These are phyloP conservation scores for Anolis apletophallus DNA, from an alignment of 2,797 vertebrate species.

Conservation along the genomic window DNA sequence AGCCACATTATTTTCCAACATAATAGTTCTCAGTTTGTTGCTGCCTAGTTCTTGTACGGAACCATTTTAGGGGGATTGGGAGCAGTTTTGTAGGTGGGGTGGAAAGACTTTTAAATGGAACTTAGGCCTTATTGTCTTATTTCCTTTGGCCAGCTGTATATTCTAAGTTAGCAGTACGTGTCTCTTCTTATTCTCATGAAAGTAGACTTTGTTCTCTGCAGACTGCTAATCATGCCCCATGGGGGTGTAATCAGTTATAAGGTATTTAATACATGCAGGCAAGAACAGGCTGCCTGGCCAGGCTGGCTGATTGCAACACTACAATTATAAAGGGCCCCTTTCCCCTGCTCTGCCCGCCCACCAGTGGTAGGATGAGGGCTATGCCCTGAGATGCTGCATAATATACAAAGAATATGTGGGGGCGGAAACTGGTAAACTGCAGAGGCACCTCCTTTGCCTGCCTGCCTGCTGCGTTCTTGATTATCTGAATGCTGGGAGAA, in stretches of 20 bases:
- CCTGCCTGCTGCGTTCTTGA: slow-evolving; percentile 51
- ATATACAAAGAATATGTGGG: slow-evolving; percentile 66
- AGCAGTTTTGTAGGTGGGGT: rapidly evolving
- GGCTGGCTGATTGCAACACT: slow-evolving; percentile 82
- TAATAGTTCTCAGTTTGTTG: background rate
- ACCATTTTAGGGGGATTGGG: background rate
- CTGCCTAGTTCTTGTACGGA: background rate
- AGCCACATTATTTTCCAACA: background rate
- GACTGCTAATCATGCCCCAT: slow-evolving; percentile 83
- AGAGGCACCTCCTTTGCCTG: slow-evolving; percentile 57
- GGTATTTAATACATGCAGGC: slow-evolving; percentile 83
- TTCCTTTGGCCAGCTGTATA: slow-evolving; percentile 73
- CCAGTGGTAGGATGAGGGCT: slow-evolving; percentile 65
- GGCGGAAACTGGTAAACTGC: slow-evolving; percentile 62
- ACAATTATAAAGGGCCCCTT: slow-evolving; percentile 78
- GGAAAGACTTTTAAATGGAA: slow-evolving; percentile 17
- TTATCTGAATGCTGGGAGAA: slow-evolving; percentile 26
- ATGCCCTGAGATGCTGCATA: slow-evolving; percentile 63
- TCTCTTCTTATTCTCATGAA: slow-evolving; percentile 81
- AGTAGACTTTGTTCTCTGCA: slow-evolving; percentile 85
- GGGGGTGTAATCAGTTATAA: slow-evolving; percentile 83
- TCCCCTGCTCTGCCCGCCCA: slow-evolving; percentile 70
- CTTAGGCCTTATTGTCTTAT: slow-evolving; percentile 40
- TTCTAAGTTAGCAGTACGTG: slow-evolving; percentile 75
- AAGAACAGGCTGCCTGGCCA: slow-evolving; percentile 79